Evolutionary conservation across 2,888 invertebrate genomes (phyloP), one percentile per base, ranked within the genome.

Genomic region (Agriopis leucophaearia): DNA sequence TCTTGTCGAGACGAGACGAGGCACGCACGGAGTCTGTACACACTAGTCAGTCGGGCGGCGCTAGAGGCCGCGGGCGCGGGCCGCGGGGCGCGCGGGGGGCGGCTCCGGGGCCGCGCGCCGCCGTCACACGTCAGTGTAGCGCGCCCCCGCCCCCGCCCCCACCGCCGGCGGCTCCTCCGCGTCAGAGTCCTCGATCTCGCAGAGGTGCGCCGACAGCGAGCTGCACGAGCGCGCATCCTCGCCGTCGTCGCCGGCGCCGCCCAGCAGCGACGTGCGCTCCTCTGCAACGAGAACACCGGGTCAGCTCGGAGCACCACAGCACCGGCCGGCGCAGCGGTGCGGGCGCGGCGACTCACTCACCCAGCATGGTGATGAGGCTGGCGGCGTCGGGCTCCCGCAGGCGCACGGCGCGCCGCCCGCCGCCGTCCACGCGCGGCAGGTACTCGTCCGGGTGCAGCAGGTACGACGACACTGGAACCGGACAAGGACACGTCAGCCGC

Each of bases 121-220:
- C 66, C 85, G 90, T 90, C 91, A 90, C 89, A 90, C 90, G 86
- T 83, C 88, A 69, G 89, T 86, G 84, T 86, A 88, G 0, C 86
- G 82, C 79, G 85, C 74, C 71, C 69, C 64, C 72, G 55, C 61
- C 71, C 60, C 9, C 38, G 15, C 15, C 15, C 38, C 38, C 52
- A 36, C 52, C 52, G 0, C 18, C 48, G 15, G n/a, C n/a, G 57
- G 40, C 85, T 84, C 81, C 88, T 97, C 97, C 81, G 95, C 96
- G 86, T 97, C 97, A 54, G 97, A 97, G 90, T 97, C 97, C 90
- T 98, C 98, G 83, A 99, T 98, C 94, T 98, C 98, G 94, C 98
- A 98, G 74, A 98, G 95, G 87, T 96, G 96, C 61, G 97, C 96
- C 61, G 98, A 98, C 78, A 98, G 94, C 91, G 98, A 97, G 90